Evolutionary conservation across 1,140 invertebrate genomes (phyloP).

Genomic region (Drosophila melanica): DNA sequence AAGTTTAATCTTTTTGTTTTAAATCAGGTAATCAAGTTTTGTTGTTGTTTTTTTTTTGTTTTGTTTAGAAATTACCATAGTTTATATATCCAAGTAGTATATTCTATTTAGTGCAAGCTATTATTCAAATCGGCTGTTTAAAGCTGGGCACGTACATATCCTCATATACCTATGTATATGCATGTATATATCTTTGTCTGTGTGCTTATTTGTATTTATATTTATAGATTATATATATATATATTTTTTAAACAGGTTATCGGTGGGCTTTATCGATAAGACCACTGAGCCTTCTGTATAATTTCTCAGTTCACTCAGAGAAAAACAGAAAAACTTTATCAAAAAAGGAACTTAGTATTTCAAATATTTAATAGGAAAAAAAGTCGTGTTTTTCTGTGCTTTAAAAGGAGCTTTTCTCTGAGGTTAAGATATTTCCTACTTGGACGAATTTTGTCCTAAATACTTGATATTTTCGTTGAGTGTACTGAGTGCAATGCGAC

Average conservation of each 20-base stretch:
- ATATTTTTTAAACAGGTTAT: constrained; percentile 24
- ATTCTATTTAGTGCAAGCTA: constrained; percentile 22
- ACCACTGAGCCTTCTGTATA: constrained; percentile 1
- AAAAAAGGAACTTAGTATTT: no score
- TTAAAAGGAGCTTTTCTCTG: no score
- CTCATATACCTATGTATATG: background rate
- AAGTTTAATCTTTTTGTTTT: background rate
- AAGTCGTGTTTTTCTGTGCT: no score
- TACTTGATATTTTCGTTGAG: no score
- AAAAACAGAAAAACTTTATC: no score
- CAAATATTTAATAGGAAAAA: no score
- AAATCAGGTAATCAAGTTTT: no score
- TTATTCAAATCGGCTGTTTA: constrained; percentile 13
- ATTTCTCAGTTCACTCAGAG: constrained; percentile 1
- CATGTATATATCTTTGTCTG: background rate
- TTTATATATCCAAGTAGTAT: background rate
- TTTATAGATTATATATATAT: constrained; percentile 20
- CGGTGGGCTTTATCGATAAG: constrained; percentile 3
- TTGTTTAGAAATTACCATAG: background rate
- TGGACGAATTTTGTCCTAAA: no score
- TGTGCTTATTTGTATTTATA: background rate
- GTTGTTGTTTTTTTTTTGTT: no score
- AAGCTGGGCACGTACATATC: constrained; percentile 12
- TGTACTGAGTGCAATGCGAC: constrained; percentile 22
- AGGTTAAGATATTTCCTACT: no score